Conservation (phyloP, 2,888 invertebrate species). For the Archips xylosteana region DNA sequence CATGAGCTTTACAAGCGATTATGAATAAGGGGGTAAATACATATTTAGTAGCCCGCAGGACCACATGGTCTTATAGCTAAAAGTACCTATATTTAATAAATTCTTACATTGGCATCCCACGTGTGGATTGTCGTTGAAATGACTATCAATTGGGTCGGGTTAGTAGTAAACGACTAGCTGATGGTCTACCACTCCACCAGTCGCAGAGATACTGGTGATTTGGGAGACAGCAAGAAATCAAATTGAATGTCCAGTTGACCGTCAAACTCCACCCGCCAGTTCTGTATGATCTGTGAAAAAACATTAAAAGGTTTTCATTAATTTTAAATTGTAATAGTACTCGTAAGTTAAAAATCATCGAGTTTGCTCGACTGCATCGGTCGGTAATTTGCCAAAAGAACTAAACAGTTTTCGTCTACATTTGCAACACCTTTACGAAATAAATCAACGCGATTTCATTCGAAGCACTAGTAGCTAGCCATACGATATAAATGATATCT, state of each 20-base stretch:
- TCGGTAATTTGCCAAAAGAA: too few relatives aligned
- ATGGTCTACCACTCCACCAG: conserved; percentile 85
- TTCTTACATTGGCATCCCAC: conserved; percentile 35
- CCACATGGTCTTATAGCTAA: not conserved
- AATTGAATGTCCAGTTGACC: conserved; percentile 91
- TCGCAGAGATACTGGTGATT: conserved; percentile 89
- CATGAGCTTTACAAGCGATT: too few relatives aligned
- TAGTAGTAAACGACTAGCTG: not conserved
- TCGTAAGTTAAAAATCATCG: too few relatives aligned
- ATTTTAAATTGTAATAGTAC: too few relatives aligned
- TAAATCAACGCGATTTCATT: too few relatives aligned
- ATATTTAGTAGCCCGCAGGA: not conserved
- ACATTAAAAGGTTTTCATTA: not conserved
- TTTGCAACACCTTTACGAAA: too few relatives aligned
- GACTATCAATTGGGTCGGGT: conserved; percentile 13
- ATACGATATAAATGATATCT: too few relatives aligned
- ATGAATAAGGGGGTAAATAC: too few relatives aligned
- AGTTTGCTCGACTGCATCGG: too few relatives aligned
- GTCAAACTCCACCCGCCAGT: conserved; percentile 89
- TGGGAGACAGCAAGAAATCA: conserved; percentile 92
- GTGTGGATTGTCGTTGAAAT: conserved; percentile 19
- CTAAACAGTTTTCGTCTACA: too few relatives aligned
- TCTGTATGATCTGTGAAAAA: conserved; percentile 87
- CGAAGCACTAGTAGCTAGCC: too few relatives aligned
- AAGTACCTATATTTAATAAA: conserved; percentile 17